Evolutionary conservation across 2,113 vertebrate genomes (phyloP), one percentile per base, ranked within the genome.

Genomic region (Probosciger aterrimus): DNA sequence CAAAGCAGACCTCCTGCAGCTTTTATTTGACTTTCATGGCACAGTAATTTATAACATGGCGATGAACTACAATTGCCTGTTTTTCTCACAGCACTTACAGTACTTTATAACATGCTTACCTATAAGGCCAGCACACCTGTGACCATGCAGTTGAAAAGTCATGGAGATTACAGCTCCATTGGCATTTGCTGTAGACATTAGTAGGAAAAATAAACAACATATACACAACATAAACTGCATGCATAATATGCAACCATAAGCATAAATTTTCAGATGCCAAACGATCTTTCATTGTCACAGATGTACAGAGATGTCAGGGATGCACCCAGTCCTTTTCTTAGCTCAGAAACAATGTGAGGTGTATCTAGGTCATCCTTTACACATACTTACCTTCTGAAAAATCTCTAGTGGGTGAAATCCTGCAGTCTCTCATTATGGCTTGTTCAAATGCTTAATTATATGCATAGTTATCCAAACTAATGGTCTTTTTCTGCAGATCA

Each of bases 1-100:
- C 81, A 96, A 94, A 89, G 73, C 41, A 91, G 65, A 52, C 13
- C 35, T 80, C 81, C 81, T 86, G 64, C 41, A 80, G 71, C 39
- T 88, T 95, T 92, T 77, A 44, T 77, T 89, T 86, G 25, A 81
- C 75, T 86, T 90, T 20, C 35, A 79, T 37, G 52, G 64, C 41
- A 63, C 76, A 86, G 44, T 18, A 87, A 88, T 90, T 95, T 74
- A 74, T 63, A 68, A 12, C 52, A 69, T 1, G 4, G 44, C 14
- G 49, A 79, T 70, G 80, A 91, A 69, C 59, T 86, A 10, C 52
- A 59, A 82, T 71, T 87, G 46, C 50, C 31, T 71, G 46, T 7
- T 76, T 35, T 73, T 25, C 91, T 64, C 79, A 53, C 53, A 87
- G 57, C n/a, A 18, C 27, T 53, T 55, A 3, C 33, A 62, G 47